Evolutionary conservation across 1,140 invertebrate species (phyloP).

Genomic region (Leptopilina boulardi): DNA sequence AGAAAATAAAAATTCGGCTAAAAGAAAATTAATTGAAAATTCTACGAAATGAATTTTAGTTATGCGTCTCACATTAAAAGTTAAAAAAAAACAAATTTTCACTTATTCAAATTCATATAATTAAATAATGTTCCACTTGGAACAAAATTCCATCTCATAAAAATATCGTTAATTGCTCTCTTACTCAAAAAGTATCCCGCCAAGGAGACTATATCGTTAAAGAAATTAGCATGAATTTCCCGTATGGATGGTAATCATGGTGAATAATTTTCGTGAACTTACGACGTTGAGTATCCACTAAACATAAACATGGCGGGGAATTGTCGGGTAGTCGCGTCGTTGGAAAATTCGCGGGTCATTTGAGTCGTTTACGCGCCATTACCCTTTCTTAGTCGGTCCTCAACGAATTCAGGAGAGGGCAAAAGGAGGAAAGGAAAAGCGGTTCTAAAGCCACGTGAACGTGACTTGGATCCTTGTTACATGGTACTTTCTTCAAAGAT

Average conservation of each 20-base stretch:
- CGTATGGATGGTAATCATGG: slow-evolving; percentile 60
- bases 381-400: slow-evolving; percentile 68
- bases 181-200: background rate
- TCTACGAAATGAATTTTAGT: too few species aligned
- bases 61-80: too few species aligned
- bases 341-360: slow-evolving; percentile 74
- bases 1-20: too few species aligned
- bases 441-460: slow-evolving; percentile 47
- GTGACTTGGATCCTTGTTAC: slow-evolving; percentile 60
- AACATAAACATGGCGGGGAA: slow-evolving; percentile 68
- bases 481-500: slow-evolving; percentile 56
- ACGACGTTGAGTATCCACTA: slow-evolving; percentile 64
- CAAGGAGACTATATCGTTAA: background rate
- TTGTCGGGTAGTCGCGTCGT: slow-evolving; percentile 54
- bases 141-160: background rate
- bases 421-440: slow-evolving; percentile 6
- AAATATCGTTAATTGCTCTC: slow-evolving; percentile 25
- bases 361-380: slow-evolving; percentile 75
- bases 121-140: background rate
- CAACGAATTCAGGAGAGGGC: slow-evolving; percentile 31
- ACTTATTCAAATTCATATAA: background rate
- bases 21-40: too few species aligned
- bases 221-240: slow-evolving; percentile 67
- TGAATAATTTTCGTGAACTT: slow-evolving; percentile 62
- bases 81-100: too few species aligned